Evolutionary conservation across 2,797 vertebrate genomes (phyloP).

Genomic region (Cyprinodon diabolis): DNA sequence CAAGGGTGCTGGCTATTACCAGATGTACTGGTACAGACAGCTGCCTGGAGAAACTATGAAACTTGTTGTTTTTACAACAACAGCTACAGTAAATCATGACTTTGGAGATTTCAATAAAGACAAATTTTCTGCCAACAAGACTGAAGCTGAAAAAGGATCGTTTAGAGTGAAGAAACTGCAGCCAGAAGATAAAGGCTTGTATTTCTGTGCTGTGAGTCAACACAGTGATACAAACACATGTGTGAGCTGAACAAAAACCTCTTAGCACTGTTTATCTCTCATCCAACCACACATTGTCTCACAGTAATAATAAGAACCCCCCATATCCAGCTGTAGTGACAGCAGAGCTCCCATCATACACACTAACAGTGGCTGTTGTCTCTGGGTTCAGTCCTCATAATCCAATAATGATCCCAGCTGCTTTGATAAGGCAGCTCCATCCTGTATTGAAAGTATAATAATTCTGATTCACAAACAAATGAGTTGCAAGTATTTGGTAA

Average conservation of each 20-base stretch:
- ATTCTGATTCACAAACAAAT: no score
- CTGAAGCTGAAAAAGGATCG: background rate
- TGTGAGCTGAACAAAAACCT: constrained; percentile 39
- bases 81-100: background rate
- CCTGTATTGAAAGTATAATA: no score
- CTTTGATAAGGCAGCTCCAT: background rate
- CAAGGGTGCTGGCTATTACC: accelerated
- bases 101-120: background rate
- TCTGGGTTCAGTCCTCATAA: background rate
- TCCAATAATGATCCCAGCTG: no score
- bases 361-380: background rate
- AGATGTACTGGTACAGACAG: constrained; percentile 73
- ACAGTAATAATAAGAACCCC: background rate
- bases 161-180: constrained; percentile 28
- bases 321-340: background rate
- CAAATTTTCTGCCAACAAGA: background rate
- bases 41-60: constrained; percentile 49
- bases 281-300: background rate
- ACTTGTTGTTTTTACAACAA: constrained; percentile 19
- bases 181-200: constrained; percentile 42
- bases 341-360: background rate
- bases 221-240: constrained; percentile 48
- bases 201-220: constrained; percentile 41
- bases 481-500: no score
- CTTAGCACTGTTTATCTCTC: background rate